Evolutionary conservation across 2,797 vertebrate genomes (phyloP).

Genomic region (Poecilia picta): DNA sequence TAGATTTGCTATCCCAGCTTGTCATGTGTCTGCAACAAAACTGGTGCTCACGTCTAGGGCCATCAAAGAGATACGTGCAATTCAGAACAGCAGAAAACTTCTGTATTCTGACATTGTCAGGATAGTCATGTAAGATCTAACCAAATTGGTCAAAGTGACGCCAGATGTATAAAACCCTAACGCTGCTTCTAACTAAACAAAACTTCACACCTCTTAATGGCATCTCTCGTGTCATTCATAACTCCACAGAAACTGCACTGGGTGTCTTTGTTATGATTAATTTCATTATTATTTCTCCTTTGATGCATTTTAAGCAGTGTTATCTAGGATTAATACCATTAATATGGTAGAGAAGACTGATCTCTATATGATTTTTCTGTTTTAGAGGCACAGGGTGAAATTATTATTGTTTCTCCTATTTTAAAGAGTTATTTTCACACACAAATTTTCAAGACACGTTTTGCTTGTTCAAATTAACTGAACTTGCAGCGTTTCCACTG

Average conservation of each 20-base stretch:
- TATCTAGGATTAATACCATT: neutral
- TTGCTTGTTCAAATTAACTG: neutral
- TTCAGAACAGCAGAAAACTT: neutral
- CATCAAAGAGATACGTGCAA: neutral
- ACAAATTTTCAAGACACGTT: neutral
- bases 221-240: neutral
- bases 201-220: neutral
- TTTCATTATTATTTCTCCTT: neutral
- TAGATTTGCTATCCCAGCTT: neutral
- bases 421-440: neutral
- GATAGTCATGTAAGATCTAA: neutral
- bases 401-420: neutral
- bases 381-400: neutral
- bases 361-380: neutral
- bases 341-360: neutral
- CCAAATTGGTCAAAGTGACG: neutral
- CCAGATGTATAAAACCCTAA: neutral
- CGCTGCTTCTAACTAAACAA: too few species aligned
- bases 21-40: neutral
- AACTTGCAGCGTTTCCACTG: neutral
- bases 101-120: neutral
- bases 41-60: neutral
- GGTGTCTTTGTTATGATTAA: neutral
- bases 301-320: neutral
- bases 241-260: neutral